Evolutionary conservation across 2,888 invertebrate genomes (phyloP), one percentile per base, ranked within the genome.

Genomic region (Metellina segmentata): DNA sequence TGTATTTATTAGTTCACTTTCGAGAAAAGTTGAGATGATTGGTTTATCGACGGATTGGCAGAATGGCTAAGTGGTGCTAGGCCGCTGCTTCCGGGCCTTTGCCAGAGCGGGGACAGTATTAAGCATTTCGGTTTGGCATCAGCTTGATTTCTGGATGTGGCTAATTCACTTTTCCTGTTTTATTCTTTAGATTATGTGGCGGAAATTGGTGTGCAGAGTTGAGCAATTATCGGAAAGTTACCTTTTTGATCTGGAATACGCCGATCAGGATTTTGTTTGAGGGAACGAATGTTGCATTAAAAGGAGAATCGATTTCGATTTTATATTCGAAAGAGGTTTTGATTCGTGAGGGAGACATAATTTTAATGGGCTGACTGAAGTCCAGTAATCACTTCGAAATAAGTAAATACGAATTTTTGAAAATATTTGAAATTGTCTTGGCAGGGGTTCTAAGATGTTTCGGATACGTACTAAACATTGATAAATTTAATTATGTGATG

Each of bases 11-110:
- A 77, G 34, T 77, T 61, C 71, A 72, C 48, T 79, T 69, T 34
- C 34, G 8, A 72, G 53, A 79, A 71, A 48, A 52, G 52, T 81
- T 11, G 20, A 20, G 51, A 53, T 79, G 75, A 89, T 89, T 77
- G 77, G 89, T 74, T 89, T 89, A 89, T 89, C 53, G 89, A 77
- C 74, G 48, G 53, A 53, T 13, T 16, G n/a, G 34, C 34, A 72
- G 52, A 52, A 52, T 70, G 70, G 34, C 34, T 78, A 86, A 89
- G 82, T 87, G 87, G 87, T 53, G 51, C 79, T 77, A 61, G 5
- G 16, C 19, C 20, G 81, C 69, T n/a, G 49, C 19, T 70, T 79
- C 69, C 20, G 75, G 19, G 61, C 61, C 48, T 81, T 74, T 72
- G 49, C 88, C 88, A 78, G 70, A 81, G 71, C 71, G 13, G 49